These are phyloP conservation scores for Leptura quadrifasciata DNA, from an alignment of 2,888 invertebrate genomes.

Conservation along the genomic window DNA sequence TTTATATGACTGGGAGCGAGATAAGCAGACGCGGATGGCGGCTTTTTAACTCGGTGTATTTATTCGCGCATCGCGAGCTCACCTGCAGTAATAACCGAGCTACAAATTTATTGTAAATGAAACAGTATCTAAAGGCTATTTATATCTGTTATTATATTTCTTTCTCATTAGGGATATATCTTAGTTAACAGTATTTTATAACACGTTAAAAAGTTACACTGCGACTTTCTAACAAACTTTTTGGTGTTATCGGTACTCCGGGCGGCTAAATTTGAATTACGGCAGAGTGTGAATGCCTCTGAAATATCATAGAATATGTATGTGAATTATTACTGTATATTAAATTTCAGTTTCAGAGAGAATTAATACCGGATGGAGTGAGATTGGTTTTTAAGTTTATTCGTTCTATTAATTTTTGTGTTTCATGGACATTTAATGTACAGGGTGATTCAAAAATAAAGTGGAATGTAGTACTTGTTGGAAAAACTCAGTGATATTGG, in stretches of 20 bases:
- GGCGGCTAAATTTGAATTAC: conserved; percentile 57
- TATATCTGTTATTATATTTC: conserved; percentile 71
- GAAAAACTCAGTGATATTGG: too few relatives aligned
- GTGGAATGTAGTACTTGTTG: too few relatives aligned
- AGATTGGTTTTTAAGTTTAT: conserved; percentile 1
- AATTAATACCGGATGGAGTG: neutral
- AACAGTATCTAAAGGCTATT: conserved; percentile 72
- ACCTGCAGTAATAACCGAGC: conserved; percentile 68
- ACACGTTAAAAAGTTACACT: conserved; percentile 53
- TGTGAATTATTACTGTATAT: neutral
- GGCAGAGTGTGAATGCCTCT: conserved; percentile 53
- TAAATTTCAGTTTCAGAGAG: conserved; percentile 11
- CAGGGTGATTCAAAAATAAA: neutral
- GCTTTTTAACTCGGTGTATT: conserved; percentile 60
- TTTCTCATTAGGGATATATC: conserved; percentile 70
- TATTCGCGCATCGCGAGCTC: conserved; percentile 63
- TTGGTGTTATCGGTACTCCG: conserved; percentile 55
- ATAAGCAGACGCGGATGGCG: conserved; percentile 55
- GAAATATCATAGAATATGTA: conserved; percentile 38
- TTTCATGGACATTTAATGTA: neutral
- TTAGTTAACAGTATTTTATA: conserved; percentile 64
- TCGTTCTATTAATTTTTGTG: neutral
- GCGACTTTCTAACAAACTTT: conserved; percentile 56
- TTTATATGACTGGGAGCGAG: conserved; percentile 51
- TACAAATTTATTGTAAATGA: conserved; percentile 71